These are phyloP conservation scores for Maniola hyperantus DNA, from an alignment of 2,888 invertebrate species.

Conservation along the genomic window DNA sequence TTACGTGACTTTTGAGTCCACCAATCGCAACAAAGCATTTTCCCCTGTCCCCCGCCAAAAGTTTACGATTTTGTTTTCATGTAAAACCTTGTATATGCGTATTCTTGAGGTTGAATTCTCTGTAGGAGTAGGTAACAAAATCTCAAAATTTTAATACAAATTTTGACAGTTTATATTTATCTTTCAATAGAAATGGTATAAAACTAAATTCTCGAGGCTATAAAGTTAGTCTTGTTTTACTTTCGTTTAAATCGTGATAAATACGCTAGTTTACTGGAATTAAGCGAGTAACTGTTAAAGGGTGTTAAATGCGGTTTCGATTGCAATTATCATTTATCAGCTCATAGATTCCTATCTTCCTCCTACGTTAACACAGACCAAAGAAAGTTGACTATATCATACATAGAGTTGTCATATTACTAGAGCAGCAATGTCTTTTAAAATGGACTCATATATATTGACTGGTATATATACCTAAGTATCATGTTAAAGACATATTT, in stretches of 20 bases:
- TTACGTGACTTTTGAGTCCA: no score
- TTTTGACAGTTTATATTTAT: background rate
- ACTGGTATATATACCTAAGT: no score
- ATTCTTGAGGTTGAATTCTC: no score
- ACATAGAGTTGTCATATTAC: background rate
- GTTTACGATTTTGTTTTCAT: no score
- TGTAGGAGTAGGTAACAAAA: no score
- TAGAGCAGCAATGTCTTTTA: no score
- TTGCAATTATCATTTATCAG: conserved; percentile 27
- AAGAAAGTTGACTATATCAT: conserved; percentile 21
- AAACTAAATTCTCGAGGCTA: background rate
- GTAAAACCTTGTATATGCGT: no score
- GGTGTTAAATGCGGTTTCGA: conserved; percentile 23
- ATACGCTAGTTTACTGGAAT: conserved; percentile 13
- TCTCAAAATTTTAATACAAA: no score
- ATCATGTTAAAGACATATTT: no score
- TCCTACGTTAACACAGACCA: conserved; percentile 21
- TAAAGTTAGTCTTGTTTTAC: conserved; percentile 1
- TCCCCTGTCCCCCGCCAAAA: no score
- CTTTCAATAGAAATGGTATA: background rate
- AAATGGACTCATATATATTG: no score
- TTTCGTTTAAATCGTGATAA: conserved; percentile 8
- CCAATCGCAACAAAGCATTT: no score
- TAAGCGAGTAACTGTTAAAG: conserved; percentile 18
- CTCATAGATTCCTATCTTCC: conserved; percentile 20